A percentile compares a stretch with the other conserved stretches of the same genome.
phyloP scores from a whole-genome alignment of 2,888 invertebrate species.

The Acanthosepion pharaonis region DNA sequence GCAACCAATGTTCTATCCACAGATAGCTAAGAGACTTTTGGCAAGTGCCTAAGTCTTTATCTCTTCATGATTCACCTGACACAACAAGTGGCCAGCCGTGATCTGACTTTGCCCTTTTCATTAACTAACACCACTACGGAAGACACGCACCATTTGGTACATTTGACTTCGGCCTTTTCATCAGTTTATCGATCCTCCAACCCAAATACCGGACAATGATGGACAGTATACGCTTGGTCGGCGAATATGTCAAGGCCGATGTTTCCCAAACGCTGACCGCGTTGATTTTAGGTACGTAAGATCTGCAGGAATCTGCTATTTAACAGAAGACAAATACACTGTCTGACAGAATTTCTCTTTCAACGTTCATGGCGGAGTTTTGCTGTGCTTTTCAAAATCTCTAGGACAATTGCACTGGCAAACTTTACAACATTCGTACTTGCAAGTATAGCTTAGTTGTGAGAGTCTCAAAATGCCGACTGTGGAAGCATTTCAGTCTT shows the following conservation, averaged over 20 bases:
- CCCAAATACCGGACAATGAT: not conserved
- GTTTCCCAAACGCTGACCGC: not conserved
- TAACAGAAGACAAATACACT: not conserved
- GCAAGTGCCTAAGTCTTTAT: not conserved
- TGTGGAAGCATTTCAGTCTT: too few species aligned
- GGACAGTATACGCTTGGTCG: not conserved
- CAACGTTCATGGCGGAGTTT: not conserved
- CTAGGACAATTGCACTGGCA: not conserved
- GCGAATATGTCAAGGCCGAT: slow-evolving; percentile 9
- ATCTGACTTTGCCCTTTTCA: not conserved
- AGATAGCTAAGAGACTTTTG: not conserved
- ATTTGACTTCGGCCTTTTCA: not conserved
- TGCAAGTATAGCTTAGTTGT: not conserved
- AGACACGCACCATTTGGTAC: not conserved
- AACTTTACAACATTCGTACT: not conserved
- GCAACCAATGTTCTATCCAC: not conserved
- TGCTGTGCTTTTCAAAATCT: not conserved
- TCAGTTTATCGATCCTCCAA: not conserved
- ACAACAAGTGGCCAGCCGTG: not conserved
- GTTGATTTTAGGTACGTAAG: not conserved
- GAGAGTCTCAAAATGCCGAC: too few species aligned
- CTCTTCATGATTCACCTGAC: not conserved
- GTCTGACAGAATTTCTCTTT: not conserved
- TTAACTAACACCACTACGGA: not conserved
- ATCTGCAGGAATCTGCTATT: not conserved